Conservation (phyloP, 2,888 invertebrate species). For the Thumatha senex region DNA sequence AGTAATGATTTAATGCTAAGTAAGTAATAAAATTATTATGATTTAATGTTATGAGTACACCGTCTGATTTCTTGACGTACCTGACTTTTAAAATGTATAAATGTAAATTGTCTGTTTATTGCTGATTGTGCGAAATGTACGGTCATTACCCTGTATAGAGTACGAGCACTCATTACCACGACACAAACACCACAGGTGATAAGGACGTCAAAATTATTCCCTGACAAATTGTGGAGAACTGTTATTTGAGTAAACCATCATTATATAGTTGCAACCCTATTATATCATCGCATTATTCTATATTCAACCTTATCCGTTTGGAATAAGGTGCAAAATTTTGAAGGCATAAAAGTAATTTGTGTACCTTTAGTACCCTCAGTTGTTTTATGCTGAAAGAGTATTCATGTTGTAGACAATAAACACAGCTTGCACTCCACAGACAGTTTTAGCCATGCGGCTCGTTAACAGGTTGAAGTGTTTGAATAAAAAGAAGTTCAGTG, state of each 20-base stretch:
- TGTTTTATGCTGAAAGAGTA: constrained; percentile 55
- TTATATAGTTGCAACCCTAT: constrained; percentile 55
- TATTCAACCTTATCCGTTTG: not conserved
- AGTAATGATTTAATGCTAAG: no score
- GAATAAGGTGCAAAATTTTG: constrained; percentile 4
- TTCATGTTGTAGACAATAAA: constrained; percentile 39
- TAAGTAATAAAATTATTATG: no score
- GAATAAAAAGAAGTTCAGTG: constrained; percentile 3
- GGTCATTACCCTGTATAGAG: no score
- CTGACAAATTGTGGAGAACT: constrained; percentile 8
- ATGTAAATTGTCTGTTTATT: no score
- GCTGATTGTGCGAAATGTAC: no score
- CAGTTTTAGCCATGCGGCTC: constrained; percentile 14
- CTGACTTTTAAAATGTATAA: no score
- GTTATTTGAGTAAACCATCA: constrained; percentile 52
- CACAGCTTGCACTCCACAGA: not conserved
- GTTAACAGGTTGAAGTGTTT: constrained; percentile 22
- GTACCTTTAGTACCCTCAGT: constrained; percentile 35
- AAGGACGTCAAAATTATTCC: constrained; percentile 8
- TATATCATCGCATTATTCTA: constrained; percentile 17
- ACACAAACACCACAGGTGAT: not conserved
- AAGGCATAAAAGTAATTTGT: constrained; percentile 39
- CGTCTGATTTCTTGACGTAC: no score
- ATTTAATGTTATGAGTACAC: no score
- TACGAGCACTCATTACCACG: not conserved